Evolutionary conservation across 1,140 invertebrate species (phyloP).

Genomic region (Nasonia vitripennis): DNA sequence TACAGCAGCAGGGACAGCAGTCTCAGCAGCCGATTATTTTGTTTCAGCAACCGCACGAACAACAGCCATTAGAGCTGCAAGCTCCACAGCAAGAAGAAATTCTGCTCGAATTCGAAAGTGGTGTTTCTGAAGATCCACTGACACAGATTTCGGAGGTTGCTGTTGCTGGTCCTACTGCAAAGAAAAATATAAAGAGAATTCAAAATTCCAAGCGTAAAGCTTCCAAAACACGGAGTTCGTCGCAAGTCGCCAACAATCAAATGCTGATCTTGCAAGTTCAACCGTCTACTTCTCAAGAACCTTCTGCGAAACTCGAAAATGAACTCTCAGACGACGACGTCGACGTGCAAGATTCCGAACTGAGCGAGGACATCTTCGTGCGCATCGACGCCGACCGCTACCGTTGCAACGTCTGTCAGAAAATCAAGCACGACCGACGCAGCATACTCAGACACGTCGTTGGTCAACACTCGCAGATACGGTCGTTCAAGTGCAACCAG

Average conservation of each 20-base stretch:
- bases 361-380: constrained; percentile 37
- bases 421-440: constrained; percentile 53
- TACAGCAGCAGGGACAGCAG: background rate
- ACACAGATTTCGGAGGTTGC: background rate
- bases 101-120: too few species aligned
- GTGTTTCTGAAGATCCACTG: background rate
- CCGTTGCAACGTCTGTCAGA: constrained; percentile 70
- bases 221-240: background rate
- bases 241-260: background rate
- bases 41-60: background rate
- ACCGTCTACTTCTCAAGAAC: constrained; percentile 13
- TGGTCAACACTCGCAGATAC: constrained; percentile 7
- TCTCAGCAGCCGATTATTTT: background rate
- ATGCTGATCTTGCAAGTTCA: background rate
- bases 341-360: background rate
- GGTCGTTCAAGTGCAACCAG: background rate
- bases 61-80: background rate
- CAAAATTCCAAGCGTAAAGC: background rate
- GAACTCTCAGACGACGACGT: background rate
- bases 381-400: constrained; percentile 63
- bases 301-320: background rate
- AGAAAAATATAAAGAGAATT: background rate
- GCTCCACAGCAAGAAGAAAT: background rate
- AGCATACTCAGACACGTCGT: constrained; percentile 16
- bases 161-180: background rate